Conservation (phyloP, 2,888 invertebrate species). For the Biston betularia region DNA sequence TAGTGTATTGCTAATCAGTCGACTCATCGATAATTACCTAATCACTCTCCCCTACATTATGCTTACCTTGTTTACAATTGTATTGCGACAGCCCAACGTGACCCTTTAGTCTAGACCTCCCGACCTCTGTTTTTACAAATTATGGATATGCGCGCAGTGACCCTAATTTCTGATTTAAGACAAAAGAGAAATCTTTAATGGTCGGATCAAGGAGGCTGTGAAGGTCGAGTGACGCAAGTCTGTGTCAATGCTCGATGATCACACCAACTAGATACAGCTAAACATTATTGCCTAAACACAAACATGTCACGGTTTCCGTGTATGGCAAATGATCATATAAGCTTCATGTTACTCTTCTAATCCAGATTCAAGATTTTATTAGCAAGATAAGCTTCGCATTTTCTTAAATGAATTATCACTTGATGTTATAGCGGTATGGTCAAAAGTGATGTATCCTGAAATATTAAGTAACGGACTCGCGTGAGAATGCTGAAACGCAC, state of each 20-base stretch:
- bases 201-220: conserved; percentile 35
- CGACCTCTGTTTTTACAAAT: conserved; percentile 29
- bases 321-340: not conserved
- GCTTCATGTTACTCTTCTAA: not conserved
- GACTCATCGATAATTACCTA: conserved; percentile 56
- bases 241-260: conserved; percentile 12
- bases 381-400: too few species aligned
- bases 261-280: conserved; percentile 5
- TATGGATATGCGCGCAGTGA: conserved; percentile 37
- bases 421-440: too few species aligned
- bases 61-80: conserved; percentile 7
- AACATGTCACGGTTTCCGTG: conserved; percentile 1
- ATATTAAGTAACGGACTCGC: too few species aligned
- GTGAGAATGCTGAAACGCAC: too few species aligned
- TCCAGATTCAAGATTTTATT: too few species aligned
- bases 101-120: conserved; percentile 31
- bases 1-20: conserved; percentile 60
- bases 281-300: conserved; percentile 3
- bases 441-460: too few species aligned
- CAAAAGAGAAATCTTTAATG: conserved; percentile 43
- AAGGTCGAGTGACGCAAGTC: conserved; percentile 28
- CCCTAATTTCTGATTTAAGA: conserved; percentile 39
- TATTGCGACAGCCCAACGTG: conserved; percentile 28
- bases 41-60: conserved; percentile 40
- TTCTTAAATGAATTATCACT: too few species aligned